Conservation (phyloP, 2,888 invertebrate species). For the Melanophora roralis region DNA sequence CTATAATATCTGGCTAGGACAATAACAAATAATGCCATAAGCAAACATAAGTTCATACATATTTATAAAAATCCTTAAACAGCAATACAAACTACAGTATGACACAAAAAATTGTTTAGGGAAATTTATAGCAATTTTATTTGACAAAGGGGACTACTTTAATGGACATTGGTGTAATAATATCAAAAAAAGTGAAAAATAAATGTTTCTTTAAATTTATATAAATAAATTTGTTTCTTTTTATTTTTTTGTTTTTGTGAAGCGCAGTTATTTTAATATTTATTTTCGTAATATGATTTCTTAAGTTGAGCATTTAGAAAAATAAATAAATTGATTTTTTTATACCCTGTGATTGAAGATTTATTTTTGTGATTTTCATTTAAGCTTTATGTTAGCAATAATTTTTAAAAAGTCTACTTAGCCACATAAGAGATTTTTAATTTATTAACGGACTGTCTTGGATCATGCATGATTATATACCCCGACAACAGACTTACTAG, state of each 20-base stretch:
- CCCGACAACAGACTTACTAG: too few relatives aligned
- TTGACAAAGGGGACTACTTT: constrained; percentile 61
- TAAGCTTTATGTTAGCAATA: too few relatives aligned
- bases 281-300: constrained; percentile 13
- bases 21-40: neutral
- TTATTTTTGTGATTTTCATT: too few relatives aligned
- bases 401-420: too few relatives aligned
- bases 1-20: constrained; percentile 11
- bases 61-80: neutral
- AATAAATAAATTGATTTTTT: neutral
- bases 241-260: neutral
- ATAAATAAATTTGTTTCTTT: constrained; percentile 35
- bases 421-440: too few relatives aligned
- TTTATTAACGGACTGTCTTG: too few relatives aligned
- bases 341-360: too few relatives aligned
- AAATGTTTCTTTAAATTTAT: constrained; percentile 28
- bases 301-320: neutral
- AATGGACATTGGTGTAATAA: constrained; percentile 58
- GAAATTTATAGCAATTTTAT: constrained; percentile 59
- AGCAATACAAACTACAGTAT: constrained; percentile 9
- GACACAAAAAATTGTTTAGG: constrained; percentile 50
- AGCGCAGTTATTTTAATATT: neutral
- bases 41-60: neutral
- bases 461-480: too few relatives aligned
- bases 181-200: constrained; percentile 20